These are phyloP conservation scores for Folsomia manolachei DNA, from an alignment of 2,888 invertebrate genomes.

Conservation along the genomic window DNA sequence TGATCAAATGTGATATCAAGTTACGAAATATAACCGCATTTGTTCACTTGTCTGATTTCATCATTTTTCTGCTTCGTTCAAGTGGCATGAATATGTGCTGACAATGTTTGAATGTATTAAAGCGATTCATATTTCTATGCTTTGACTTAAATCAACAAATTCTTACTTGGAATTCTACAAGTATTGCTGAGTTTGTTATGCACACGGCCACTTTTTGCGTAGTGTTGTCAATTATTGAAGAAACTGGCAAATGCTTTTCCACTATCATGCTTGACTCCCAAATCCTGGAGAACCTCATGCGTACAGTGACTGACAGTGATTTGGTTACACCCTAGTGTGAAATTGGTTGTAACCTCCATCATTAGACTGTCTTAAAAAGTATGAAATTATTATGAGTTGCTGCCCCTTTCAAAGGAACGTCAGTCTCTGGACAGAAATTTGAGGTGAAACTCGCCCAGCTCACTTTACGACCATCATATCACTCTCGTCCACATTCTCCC, in stretches of 20 bases:
- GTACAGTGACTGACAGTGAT: too few species aligned
- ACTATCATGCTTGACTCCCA: too few species aligned
- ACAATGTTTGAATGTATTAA: background rate
- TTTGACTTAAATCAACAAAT: too few species aligned
- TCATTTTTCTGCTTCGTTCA: background rate
- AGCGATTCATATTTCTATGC: too few species aligned
- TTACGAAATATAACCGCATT: too few species aligned
- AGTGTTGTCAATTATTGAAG: too few species aligned
- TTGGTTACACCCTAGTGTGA: slow-evolving; percentile 1
- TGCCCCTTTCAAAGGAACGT: background rate
- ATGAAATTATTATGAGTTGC: background rate
- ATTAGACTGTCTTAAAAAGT: background rate
- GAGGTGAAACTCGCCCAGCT: background rate
- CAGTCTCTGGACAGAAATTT: background rate
- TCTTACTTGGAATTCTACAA: too few species aligned
- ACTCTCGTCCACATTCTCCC: background rate
- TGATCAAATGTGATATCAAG: too few species aligned
- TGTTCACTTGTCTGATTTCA: background rate
- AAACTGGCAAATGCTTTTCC: too few species aligned
- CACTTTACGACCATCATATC: background rate
- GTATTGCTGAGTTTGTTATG: too few species aligned
- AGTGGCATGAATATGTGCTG: background rate
- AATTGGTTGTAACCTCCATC: background rate
- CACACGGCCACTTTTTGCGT: too few species aligned
- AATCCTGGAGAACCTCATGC: too few species aligned